A percentile compares a stretch with the other conserved stretches of the same genome.
Evolutionary conservation across 1,140 invertebrate species (phyloP).

Genomic region (Papilio polyxenes): DNA sequence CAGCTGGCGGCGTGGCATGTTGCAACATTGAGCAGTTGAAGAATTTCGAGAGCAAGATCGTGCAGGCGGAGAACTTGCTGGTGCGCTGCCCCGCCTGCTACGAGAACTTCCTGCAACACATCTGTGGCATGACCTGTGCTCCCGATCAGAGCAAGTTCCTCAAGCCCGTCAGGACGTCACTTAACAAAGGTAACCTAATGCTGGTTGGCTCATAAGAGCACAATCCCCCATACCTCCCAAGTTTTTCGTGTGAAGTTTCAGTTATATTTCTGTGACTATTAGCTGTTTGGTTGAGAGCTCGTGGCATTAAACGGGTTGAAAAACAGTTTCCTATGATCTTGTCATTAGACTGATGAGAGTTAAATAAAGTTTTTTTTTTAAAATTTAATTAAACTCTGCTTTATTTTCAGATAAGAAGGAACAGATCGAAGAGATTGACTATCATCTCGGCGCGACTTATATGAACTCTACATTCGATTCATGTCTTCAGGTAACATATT

Average conservation of each 20-base stretch:
- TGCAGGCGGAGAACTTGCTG: constrained; percentile 85
- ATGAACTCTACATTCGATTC: constrained; percentile 89
- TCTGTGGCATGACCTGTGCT: constrained; percentile 92
- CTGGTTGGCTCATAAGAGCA: too few relatives aligned
- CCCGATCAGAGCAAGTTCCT: constrained; percentile 90
- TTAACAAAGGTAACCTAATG: constrained; percentile 53
- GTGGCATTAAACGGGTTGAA: too few relatives aligned
- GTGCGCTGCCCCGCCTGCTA: constrained; percentile 92
- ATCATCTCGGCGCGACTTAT: constrained; percentile 85
- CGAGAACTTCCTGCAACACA: constrained; percentile 89
- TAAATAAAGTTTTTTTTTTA: neutral
- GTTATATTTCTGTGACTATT: neutral
- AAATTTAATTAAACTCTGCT: constrained; percentile 26
- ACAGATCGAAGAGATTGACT: constrained; percentile 80
- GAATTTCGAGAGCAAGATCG: constrained; percentile 83
- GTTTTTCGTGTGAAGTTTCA: neutral
- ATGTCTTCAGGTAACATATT: too few relatives aligned
- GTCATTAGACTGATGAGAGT: neutral
- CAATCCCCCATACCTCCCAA: too few relatives aligned
- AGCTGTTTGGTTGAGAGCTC: too few relatives aligned
- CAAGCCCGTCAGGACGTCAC: constrained; percentile 77
- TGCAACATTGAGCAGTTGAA: constrained; percentile 86
- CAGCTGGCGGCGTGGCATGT: constrained; percentile 82
- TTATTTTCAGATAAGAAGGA: constrained; percentile 68
- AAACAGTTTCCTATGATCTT: too few relatives aligned